Percentiles rank a stretch among this genome's conserved stretches.
Evolutionary conservation across 2,888 invertebrate species (phyloP).

Genomic region (Spodoptera littoralis): DNA sequence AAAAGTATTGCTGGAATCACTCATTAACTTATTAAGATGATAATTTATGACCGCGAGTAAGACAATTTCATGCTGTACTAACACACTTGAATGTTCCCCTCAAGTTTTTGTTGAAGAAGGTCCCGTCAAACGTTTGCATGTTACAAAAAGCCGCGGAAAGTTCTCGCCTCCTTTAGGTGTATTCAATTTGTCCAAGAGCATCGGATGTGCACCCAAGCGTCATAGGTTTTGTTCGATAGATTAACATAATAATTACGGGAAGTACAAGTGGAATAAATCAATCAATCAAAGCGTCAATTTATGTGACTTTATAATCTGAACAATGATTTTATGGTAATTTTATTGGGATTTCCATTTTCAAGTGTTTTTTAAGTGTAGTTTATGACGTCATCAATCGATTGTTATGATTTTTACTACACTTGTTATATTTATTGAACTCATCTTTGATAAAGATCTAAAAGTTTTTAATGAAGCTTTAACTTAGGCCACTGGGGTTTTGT

Average conservation of each 20-base stretch:
- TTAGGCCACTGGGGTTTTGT: no score
- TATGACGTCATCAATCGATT: slow-evolving; percentile 37
- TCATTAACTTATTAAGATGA: slow-evolving; percentile 88
- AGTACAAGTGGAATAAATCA: slow-evolving; percentile 58
- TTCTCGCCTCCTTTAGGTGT: slow-evolving; percentile 53
- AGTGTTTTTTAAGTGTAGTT: slow-evolving; percentile 43
- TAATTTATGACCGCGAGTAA: slow-evolving; percentile 82
- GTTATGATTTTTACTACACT: background rate
- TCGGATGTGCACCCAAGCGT: slow-evolving; percentile 55
- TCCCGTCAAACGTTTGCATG: slow-evolving; percentile 40
- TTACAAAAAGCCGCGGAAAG: slow-evolving; percentile 50
- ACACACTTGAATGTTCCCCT: slow-evolving; percentile 62
- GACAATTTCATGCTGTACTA: slow-evolving; percentile 80
- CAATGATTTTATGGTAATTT: slow-evolving; percentile 59
- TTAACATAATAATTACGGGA: slow-evolving; percentile 64
- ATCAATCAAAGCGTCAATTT: slow-evolving; percentile 63
- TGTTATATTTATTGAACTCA: no score
- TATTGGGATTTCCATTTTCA: slow-evolving; percentile 38
- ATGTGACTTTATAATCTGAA: slow-evolving; percentile 58
- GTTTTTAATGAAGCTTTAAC: no score
- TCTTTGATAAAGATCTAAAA: no score
- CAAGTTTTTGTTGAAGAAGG: slow-evolving; percentile 59
- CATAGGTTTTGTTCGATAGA: slow-evolving; percentile 50
- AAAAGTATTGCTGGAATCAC: slow-evolving; percentile 82
- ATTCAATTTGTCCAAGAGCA: slow-evolving; percentile 61